A percentile compares a stretch with the other conserved stretches of the same genome.
Conservation (phyloP, 2,888 invertebrate genomes). For the Pammene aurita region DNA sequence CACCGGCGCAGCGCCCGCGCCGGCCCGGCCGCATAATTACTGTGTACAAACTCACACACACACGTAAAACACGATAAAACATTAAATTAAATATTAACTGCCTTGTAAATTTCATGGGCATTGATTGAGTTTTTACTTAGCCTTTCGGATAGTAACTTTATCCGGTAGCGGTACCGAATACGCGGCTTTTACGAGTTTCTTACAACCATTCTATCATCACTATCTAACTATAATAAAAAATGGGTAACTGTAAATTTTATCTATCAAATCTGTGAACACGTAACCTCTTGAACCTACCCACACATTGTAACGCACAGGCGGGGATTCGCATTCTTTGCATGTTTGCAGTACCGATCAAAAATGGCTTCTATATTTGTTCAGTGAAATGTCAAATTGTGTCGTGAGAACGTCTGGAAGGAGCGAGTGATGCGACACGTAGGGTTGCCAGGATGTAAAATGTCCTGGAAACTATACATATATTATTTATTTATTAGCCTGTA, state of each 20-base stretch:
- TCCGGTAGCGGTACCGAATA: slow-evolving; percentile 71
- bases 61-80: slow-evolving; percentile 70
- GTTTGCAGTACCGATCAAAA: slow-evolving; percentile 66
- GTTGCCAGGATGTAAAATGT: slow-evolving; percentile 9
- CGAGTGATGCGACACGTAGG: slow-evolving; percentile 58
- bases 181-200: slow-evolving; percentile 53
- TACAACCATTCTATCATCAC: slow-evolving; percentile 54
- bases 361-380: slow-evolving; percentile 79
- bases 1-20: slow-evolving; percentile 80
- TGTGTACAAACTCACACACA: slow-evolving; percentile 69
- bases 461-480: background rate
- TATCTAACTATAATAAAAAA: slow-evolving; percentile 55
- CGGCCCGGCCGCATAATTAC: slow-evolving; percentile 79
- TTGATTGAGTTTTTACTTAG: slow-evolving; percentile 73
- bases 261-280: slow-evolving; percentile 56
- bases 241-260: slow-evolving; percentile 56
- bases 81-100: slow-evolving; percentile 79
- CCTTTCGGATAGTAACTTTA: slow-evolving; percentile 53
- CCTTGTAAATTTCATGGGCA: slow-evolving; percentile 78
- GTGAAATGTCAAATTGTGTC: slow-evolving; percentile 81
- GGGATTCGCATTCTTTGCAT: slow-evolving; percentile 65
- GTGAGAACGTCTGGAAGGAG: slow-evolving; percentile 71
- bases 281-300: slow-evolving; percentile 55
- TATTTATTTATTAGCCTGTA: too few relatives aligned
- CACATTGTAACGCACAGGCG: slow-evolving; percentile 53